These are phyloP conservation scores for Melanotus villosus DNA, from an alignment of 2,888 invertebrate species.

Conservation along the genomic window DNA sequence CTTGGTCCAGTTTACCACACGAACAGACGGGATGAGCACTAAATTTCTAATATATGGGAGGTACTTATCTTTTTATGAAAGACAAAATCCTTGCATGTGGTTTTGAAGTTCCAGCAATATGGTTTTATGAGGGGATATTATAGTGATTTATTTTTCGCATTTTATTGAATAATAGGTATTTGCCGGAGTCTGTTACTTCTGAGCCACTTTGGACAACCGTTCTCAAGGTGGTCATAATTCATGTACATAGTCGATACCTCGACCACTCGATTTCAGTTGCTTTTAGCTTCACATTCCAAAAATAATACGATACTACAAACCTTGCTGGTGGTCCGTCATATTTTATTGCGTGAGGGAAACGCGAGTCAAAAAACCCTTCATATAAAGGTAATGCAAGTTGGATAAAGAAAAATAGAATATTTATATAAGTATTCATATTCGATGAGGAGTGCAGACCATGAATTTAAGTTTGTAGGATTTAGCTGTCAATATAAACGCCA, in stretches of 20 bases:
- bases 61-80: constrained; percentile 48
- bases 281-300: constrained; percentile 1
- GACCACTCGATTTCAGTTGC: constrained; percentile 13
- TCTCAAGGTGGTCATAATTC: constrained; percentile 52
- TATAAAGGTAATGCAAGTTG: too few relatives aligned
- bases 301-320: background rate
- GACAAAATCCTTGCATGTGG: constrained; percentile 60
- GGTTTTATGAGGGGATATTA: constrained; percentile 60
- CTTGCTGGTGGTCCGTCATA: background rate
- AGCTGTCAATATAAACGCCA: too few relatives aligned
- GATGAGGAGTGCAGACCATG: too few relatives aligned
- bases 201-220: constrained; percentile 55
- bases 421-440: too few relatives aligned
- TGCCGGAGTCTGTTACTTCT: constrained; percentile 54
- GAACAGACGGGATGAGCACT: constrained; percentile 3
- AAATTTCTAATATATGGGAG: constrained; percentile 21
- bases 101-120: constrained; percentile 59
- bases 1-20: background rate
- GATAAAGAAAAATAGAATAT: too few relatives aligned
- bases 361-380: background rate
- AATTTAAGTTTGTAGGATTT: too few relatives aligned
- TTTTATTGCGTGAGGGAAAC: background rate
- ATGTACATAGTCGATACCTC: constrained; percentile 27
- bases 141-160: constrained; percentile 60
- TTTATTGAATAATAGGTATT: constrained; percentile 61